Evolutionary conservation across 2,113 vertebrate genomes (phyloP), one percentile per base, ranked within the genome.

Genomic region (Erythrocercus mccallii): DNA sequence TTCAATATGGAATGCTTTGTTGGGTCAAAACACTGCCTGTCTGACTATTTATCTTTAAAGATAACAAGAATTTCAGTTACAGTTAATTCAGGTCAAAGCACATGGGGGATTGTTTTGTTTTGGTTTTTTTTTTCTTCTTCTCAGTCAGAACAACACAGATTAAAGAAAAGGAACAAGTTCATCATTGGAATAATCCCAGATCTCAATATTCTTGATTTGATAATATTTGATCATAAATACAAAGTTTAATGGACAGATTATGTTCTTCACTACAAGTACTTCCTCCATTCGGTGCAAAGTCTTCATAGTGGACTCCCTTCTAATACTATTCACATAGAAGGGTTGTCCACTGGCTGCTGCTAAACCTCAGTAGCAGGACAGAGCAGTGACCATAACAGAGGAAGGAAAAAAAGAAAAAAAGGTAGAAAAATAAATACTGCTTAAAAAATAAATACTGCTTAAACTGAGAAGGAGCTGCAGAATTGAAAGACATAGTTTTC

Each of bases 31-130:
- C 4, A 4, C 38, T 90, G 54, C 12, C 33, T 81, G 27, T 57
- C 31, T 74, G 50, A 47, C 33, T 91, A 20, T 92, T 91, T 92
- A 24, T 71, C 38, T 90, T 81, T 48, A 90, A 73, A 78, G 35
- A 9, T 84, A 86, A 68, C 88, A 93, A 88, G 64, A 92, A 88
- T 86, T 93, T 77, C 50, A 83, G 60, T 82, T 81, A n/a, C 56
- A 74, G 50, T 56, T 91, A 93, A 88, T 94, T 94, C 72, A 84
- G 33, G 56, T 81, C 80, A 74, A 95, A 88, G 42, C 14, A 81
- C 21, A 28, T 21, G 5, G 12, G 35, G 24, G 30, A 74, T 76
- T 38, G 48, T 19, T 78, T 51, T 5, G 54, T 58, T 83, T 81
- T 62, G 35, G 2, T 33, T 44, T 56, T 40, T 40, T 47, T 48